Evolutionary conservation across 2,888 invertebrate species (phyloP).

Genomic region (Brachynemurus nebulosus): DNA sequence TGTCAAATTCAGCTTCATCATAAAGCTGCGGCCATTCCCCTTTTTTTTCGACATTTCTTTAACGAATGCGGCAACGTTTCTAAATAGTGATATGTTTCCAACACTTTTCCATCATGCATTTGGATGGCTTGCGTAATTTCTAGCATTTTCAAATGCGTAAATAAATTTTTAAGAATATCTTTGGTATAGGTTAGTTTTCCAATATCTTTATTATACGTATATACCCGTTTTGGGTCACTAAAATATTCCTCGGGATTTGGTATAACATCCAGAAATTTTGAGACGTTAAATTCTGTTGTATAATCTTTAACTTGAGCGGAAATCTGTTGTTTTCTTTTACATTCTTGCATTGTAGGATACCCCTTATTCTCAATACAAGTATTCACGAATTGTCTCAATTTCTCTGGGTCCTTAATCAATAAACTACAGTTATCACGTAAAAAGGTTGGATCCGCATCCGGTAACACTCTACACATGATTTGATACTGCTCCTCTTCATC

Average conservation of each 20-base stretch:
- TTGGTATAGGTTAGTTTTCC: slow-evolving; percentile 15
- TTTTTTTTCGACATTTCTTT: too few species aligned
- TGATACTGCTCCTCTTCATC: slow-evolving; percentile 6
- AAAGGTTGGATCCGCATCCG: slow-evolving; percentile 6
- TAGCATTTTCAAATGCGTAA: slow-evolving; percentile 5
- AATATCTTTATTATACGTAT: background rate
- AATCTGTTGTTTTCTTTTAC: slow-evolving; percentile 23
- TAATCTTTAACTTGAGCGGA: slow-evolving; percentile 31
- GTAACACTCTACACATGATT: background rate
- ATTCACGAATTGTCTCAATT: slow-evolving; percentile 1
- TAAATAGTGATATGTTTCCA: too few species aligned
- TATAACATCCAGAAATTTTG: slow-evolving; percentile 32
- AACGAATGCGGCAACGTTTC: too few species aligned
- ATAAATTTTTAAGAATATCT: slow-evolving; percentile 14
- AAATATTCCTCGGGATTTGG: slow-evolving; percentile 31
- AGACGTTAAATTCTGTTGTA: slow-evolving; percentile 30
- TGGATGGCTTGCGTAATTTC: background rate
- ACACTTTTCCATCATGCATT: too few species aligned
- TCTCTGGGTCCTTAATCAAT: background rate
- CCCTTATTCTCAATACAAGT: background rate
- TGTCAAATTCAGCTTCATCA: slow-evolving; percentile 22
- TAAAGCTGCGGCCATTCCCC: too few species aligned
- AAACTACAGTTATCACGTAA: background rate
- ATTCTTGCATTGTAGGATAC: slow-evolving; percentile 7
- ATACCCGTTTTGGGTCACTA: slow-evolving; percentile 5